These are phyloP conservation scores for Brachyptera putata DNA, from an alignment of 2,888 invertebrate genomes.

Conservation along the genomic window DNA sequence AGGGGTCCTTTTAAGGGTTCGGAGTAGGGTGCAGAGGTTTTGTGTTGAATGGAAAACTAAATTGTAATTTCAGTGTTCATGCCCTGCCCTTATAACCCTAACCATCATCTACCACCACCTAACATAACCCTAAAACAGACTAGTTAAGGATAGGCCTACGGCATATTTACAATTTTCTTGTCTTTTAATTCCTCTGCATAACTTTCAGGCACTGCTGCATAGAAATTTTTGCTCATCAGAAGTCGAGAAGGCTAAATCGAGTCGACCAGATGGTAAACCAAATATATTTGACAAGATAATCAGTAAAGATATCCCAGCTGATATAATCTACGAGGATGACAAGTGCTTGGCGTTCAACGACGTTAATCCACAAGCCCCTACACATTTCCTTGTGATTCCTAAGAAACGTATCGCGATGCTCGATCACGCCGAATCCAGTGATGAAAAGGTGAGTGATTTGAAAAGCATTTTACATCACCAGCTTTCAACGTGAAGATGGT, in stretches of 20 bases:
- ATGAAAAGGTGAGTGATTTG: constrained; percentile 55
- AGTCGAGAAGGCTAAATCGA: background rate
- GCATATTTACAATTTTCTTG: too few species aligned
- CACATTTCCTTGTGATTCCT: constrained; percentile 80
- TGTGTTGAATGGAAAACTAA: too few species aligned
- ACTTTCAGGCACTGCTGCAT: background rate
- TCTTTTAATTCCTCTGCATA: background rate
- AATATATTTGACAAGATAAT: constrained; percentile 79
- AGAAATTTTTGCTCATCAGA: background rate
- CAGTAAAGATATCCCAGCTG: constrained; percentile 71
- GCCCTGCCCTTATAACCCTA: too few species aligned
- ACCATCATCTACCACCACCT: too few species aligned
- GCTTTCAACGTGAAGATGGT: too few species aligned
- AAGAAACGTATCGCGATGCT: constrained; percentile 65
- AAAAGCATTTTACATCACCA: too few species aligned
- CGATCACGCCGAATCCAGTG: constrained; percentile 54
- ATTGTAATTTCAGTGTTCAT: too few species aligned
- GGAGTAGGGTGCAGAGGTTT: too few species aligned
- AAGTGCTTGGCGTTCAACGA: constrained; percentile 77
- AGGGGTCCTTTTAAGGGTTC: too few species aligned
- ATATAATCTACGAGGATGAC: constrained; percentile 79
- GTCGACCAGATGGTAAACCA: background rate
- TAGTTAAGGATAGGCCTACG: too few species aligned
- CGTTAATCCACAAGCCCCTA: constrained; percentile 73
- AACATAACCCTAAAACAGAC: too few species aligned